These are phyloP conservation scores for Agrotis exclamationis DNA, from an alignment of 2,888 invertebrate species.

Conservation along the genomic window DNA sequence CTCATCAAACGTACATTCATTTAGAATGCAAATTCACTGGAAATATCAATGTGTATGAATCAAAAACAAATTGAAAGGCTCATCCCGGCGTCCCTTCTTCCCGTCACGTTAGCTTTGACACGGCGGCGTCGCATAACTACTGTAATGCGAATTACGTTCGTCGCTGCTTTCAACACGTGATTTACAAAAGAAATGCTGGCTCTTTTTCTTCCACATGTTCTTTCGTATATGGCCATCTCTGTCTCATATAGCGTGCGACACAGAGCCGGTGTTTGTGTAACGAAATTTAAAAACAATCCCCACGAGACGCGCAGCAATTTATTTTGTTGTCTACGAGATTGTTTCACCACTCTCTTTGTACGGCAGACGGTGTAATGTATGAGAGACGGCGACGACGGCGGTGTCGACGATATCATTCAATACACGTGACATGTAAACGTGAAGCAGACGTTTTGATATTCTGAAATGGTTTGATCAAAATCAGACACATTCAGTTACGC, in stretches of 20 bases:
- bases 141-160: constrained; percentile 64
- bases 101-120: constrained; percentile 41
- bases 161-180: constrained; percentile 52
- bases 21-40: constrained; percentile 57
- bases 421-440: not conserved
- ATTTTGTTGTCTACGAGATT: constrained; percentile 82
- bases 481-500: not conserved
- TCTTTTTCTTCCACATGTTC: constrained; percentile 53
- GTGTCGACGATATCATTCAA: not conserved
- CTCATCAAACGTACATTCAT: constrained; percentile 55
- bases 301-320: constrained; percentile 77
- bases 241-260: constrained; percentile 59
- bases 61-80: constrained; percentile 54
- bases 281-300: constrained; percentile 89
- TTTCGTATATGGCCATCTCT: constrained; percentile 62
- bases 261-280: constrained; percentile 76
- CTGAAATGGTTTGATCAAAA: not conserved
- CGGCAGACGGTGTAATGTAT: constrained; percentile 32
- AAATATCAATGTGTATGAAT: constrained; percentile 58
- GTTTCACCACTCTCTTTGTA: constrained; percentile 71
- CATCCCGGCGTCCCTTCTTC: constrained; percentile 19
- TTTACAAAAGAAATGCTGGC: constrained; percentile 55
- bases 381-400: constrained; percentile 63
- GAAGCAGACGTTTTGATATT: not conserved
- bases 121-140: constrained; percentile 61